Evolutionary conservation across 2,113 vertebrate genomes (phyloP), one percentile per base, ranked within the genome.

Genomic region (Vidua macroura): DNA sequence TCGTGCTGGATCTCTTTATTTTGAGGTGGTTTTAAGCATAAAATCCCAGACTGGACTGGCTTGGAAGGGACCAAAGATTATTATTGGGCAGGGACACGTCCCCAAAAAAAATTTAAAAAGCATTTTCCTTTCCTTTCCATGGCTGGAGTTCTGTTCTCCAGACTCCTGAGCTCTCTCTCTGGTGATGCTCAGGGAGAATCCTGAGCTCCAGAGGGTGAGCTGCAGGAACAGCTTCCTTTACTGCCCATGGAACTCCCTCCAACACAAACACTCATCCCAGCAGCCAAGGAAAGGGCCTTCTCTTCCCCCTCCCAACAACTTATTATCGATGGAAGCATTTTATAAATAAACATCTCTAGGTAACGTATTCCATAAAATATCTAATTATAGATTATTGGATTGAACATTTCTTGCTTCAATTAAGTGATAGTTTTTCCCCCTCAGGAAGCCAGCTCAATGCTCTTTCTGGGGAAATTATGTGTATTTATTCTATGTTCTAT

Each of bases 311-410:
- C 87, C 79, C 69, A 75, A 35, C 73, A 60, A 48, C 43, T 96
- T 92, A 16, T 35, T 96, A 96, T 97, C 31, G 95, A 96, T 96
- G 82, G 83, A 90, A 95, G 81, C 93, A 79, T 95, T 95, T 94
- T 81, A 96, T 95, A 97, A 97, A 94, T 90, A 97, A 96, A 96
- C 95, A 96, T 93, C 76, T 96, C 93, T 92, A 83, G 92, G 92
- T 96, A 96, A 64, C 85, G 92, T 88, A 92, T 93, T 94, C 92
- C 94, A 96, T 97, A 94, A 97, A 96, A 95, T 92, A 96, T 83
- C 92, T 97, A 96, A 97, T 97, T 96, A 95, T 96, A 90, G 95
- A 96, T 96, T 96, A 96, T 96, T 96, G 96, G 94, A 97, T 96
- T 97, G 95, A 83, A 92, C 92, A 93, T 96, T 93, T 96, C 96